Conservation (phyloP, 2,888 invertebrate genomes). For the Acanthococcus lagerstroemiae region DNA sequence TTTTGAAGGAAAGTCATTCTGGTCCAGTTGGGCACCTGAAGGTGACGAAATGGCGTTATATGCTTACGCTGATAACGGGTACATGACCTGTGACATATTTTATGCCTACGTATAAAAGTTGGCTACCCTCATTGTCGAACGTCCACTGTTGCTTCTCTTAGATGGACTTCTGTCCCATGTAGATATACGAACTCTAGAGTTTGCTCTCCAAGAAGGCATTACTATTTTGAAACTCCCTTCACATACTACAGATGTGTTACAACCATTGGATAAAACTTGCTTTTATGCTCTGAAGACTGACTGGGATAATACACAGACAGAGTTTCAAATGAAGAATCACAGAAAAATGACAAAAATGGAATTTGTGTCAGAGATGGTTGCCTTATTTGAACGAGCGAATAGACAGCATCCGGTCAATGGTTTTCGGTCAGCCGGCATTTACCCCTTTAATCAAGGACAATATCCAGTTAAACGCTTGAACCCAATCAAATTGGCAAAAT, state of each 20-base stretch:
- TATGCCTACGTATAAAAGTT: background rate
- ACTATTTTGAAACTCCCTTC: background rate
- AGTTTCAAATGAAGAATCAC: background rate
- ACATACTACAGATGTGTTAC: background rate
- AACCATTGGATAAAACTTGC: background rate
- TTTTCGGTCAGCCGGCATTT: background rate
- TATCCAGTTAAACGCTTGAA: background rate
- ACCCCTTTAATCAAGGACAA: background rate
- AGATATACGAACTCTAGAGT: background rate
- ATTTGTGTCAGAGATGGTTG: background rate
- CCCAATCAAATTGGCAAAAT: background rate
- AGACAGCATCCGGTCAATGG: background rate
- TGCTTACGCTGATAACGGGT: background rate
- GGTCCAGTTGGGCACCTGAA: background rate
- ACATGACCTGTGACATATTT: background rate
- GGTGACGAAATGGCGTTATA: background rate
- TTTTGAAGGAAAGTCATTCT: constrained; percentile 35
- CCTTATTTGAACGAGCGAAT: background rate
- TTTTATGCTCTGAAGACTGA: background rate
- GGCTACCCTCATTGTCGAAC: background rate
- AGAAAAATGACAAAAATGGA: background rate
- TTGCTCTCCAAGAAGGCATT: background rate
- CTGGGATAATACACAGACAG: background rate
- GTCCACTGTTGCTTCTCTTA: background rate
- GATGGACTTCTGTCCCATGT: background rate